Conservation (phyloP, 1,140 invertebrate species). For the Laodelphax striatellus region DNA sequence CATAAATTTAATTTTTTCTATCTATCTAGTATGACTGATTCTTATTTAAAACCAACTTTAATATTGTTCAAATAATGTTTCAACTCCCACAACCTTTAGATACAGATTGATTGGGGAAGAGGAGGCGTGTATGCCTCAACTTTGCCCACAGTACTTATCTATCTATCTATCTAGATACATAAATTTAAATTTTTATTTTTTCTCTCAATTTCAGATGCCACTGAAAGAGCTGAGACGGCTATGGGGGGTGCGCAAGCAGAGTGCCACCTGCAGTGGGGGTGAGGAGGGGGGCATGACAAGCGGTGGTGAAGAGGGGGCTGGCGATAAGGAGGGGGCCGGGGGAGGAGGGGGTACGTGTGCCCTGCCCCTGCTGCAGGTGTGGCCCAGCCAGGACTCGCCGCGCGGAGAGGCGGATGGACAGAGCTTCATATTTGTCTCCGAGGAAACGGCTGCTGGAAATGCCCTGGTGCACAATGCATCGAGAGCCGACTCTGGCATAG, state of each 20-base stretch:
- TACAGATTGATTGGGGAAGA: too few species aligned
- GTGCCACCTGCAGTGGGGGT: conserved; percentile 9
- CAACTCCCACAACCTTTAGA: too few species aligned
- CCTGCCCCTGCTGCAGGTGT: conserved; percentile 29
- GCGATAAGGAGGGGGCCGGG: neutral
- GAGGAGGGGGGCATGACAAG: neutral
- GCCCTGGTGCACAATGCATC: conserved; percentile 11
- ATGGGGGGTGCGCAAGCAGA: conserved; percentile 16
- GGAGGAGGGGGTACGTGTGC: neutral
- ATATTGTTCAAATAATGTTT: too few species aligned
- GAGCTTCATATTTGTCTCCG: conserved; percentile 48
- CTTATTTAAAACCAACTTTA: too few species aligned
- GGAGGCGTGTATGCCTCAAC: too few species aligned
- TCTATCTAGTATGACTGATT: too few species aligned
- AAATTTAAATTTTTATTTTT: too few species aligned
- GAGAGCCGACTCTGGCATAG: conserved; percentile 47
- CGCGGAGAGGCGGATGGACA: conserved; percentile 53
- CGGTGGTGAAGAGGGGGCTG: neutral
- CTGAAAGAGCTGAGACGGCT: conserved; percentile 17
- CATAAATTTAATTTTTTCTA: too few species aligned
- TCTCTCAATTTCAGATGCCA: conserved; percentile 12
- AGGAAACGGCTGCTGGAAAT: conserved; percentile 23
- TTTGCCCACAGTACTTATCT: too few species aligned
- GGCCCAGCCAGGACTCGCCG: conserved; percentile 48
- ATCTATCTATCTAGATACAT: too few species aligned